Evolutionary conservation across 2,797 vertebrate species (phyloP).

Genomic region (Coccyzus lansbergi): DNA sequence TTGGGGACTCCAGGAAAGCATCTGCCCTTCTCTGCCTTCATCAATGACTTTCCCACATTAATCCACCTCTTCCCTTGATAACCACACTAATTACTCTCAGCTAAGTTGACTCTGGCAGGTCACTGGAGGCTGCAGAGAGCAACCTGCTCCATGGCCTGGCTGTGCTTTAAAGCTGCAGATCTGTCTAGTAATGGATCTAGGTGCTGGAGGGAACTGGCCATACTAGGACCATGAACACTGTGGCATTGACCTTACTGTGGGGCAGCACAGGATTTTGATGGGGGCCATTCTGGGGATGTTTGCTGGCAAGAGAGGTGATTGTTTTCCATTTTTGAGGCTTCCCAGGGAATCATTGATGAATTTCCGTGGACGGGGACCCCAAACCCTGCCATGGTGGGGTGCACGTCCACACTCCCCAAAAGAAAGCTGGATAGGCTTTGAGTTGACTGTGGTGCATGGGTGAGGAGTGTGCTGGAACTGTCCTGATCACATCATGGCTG

Average conservation of each 20-base stretch:
- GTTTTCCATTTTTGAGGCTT: not conserved
- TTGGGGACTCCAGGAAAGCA: slow-evolving; percentile 65
- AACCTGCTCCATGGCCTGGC: not conserved
- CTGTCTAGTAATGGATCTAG: fast-evolving
- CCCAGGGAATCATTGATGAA: not conserved
- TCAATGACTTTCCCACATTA: slow-evolving; percentile 78
- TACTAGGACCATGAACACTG: not conserved
- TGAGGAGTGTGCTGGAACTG: not conserved
- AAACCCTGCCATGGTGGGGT: not conserved
- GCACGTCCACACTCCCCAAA: not conserved
- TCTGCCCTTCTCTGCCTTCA: slow-evolving; percentile 68
- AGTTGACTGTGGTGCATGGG: fast-evolving
- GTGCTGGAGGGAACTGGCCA: not conserved
- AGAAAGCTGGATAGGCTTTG: not conserved
- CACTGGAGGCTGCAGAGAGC: slow-evolving; percentile 18
- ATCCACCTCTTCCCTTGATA: slow-evolving; percentile 70
- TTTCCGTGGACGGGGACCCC: not conserved
- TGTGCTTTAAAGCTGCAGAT: slow-evolving; percentile 30
- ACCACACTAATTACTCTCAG: slow-evolving; percentile 60
- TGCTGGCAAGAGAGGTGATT: not conserved
- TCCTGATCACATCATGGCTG: not conserved
- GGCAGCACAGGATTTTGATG: not conserved
- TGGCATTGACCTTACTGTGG: fast-evolving
- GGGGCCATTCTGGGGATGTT: not conserved
- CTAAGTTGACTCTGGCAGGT: slow-evolving; percentile 50